A percentile compares a stretch with the other conserved stretches of the same genome.
phyloP scores from a whole-genome alignment of 2,888 invertebrate species.

The Sinhomidia bicolor region DNA sequence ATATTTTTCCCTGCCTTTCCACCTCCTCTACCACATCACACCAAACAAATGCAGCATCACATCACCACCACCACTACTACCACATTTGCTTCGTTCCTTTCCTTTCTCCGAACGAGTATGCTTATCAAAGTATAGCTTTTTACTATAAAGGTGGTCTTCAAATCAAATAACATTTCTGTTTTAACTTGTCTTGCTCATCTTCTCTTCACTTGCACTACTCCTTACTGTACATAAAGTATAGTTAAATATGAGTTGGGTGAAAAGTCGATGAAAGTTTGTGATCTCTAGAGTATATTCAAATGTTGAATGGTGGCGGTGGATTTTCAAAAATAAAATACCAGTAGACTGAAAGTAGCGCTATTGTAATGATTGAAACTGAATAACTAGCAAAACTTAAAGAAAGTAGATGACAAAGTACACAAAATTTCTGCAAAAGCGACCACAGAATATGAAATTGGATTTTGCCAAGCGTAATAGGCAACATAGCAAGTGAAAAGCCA shows the following conservation, averaged over 20 bases:
- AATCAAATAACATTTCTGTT: constrained; percentile 21
- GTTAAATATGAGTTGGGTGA: constrained; percentile 60
- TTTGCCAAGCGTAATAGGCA: too few species aligned
- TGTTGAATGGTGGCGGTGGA: too few species aligned
- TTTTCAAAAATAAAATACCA: too few species aligned
- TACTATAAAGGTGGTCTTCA: background rate
- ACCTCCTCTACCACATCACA: background rate
- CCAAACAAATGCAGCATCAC: background rate
- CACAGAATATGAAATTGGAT: too few species aligned
- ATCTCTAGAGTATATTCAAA: constrained; percentile 43
- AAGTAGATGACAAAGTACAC: too few species aligned
- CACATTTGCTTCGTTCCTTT: background rate
- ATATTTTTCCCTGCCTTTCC: constrained; percentile 33
- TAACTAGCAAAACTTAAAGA: too few species aligned
- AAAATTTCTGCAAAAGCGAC: too few species aligned
- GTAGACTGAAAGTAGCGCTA: too few species aligned
- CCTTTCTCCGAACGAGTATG: too few species aligned
- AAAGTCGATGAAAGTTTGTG: constrained; percentile 66
- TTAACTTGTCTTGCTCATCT: constrained; percentile 42
- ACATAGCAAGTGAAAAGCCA: too few species aligned
- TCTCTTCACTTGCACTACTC: background rate
- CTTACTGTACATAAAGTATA: constrained; percentile 46
- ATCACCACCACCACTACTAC: background rate
- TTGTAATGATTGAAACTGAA: too few species aligned
- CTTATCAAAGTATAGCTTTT: background rate